Conservation (phyloP, 2,113 vertebrate genomes). For the Synchiropus splendidus region DNA sequence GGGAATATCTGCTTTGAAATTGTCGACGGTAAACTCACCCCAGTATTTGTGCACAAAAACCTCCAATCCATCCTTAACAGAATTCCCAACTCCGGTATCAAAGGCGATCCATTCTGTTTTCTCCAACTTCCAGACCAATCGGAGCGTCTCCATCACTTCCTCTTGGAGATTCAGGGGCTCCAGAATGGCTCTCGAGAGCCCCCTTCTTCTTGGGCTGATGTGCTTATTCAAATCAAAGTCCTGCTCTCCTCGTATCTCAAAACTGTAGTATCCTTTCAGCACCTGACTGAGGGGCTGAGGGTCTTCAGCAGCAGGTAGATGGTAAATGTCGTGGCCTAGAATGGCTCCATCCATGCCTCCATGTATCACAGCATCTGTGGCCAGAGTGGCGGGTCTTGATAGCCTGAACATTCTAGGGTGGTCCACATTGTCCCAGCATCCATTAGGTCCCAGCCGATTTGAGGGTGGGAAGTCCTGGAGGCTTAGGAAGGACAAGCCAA, state of each 20-base stretch:
- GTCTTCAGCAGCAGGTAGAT: constrained; percentile 20
- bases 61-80: constrained; percentile 49
- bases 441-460: constrained; percentile 52
- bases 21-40: constrained; percentile 53
- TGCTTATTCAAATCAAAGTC: constrained; percentile 22
- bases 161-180: constrained; percentile 39
- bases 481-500: constrained; percentile 69
- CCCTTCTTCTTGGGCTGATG: constrained; percentile 64
- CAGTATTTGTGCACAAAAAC: constrained; percentile 71
- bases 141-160: constrained; percentile 60
- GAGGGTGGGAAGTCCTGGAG: constrained; percentile 7
- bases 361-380: constrained; percentile 68
- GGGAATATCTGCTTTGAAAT: too few relatives aligned
- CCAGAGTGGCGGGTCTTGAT: constrained; percentile 30
- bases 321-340: constrained; percentile 54
- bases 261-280: constrained; percentile 65
- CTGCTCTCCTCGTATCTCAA: constrained; percentile 15
- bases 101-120: constrained; percentile 52
- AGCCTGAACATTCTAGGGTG: constrained; percentile 66
- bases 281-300: constrained; percentile 48
- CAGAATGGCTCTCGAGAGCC: constrained; percentile 49
- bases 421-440: constrained; percentile 76
- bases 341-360: constrained; percentile 79
- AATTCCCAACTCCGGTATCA: constrained; percentile 55
- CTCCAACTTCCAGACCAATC: constrained; percentile 60